Evolutionary conservation across 2,113 vertebrate species (phyloP).

Genomic region (Centropus bengalensis): DNA sequence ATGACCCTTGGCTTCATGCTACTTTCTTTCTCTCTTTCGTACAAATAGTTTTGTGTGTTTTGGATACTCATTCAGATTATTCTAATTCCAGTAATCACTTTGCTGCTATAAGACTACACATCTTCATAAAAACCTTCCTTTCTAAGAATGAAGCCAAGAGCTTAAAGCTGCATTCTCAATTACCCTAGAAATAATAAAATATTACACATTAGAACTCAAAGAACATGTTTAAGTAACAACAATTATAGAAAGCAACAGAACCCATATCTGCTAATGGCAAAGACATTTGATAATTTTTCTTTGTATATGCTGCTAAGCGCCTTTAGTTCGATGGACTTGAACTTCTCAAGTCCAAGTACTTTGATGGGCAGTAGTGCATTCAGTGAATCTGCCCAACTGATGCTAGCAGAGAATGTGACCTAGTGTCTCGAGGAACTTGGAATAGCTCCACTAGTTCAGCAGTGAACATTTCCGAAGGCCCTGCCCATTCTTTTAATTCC

Average conservation of each 20-base stretch:
- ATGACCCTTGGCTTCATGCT: not conserved
- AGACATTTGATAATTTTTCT: not conserved
- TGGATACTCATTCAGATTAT: not conserved
- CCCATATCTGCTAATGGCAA: not conserved
- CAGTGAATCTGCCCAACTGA: not conserved
- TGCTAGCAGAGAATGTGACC: not conserved
- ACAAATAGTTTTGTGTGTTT: not conserved
- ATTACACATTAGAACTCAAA: not conserved
- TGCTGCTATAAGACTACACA: conserved; percentile 1
- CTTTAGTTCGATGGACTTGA: not conserved
- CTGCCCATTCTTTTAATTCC: not conserved
- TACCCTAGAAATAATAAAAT: not conserved
- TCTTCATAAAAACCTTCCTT: not conserved
- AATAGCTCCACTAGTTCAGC: not conserved
- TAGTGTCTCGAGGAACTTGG: not conserved
- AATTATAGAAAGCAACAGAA: not conserved
- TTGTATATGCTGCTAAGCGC: not conserved
- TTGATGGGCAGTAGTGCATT: not conserved
- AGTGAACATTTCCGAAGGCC: not conserved
- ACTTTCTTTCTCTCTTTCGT: not conserved
- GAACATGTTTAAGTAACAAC: not conserved
- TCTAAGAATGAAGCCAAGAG: not conserved
- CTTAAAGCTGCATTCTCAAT: not conserved
- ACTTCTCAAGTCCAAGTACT: not conserved
- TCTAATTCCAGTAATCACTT: not conserved